Base-by-base conservation (phyloP, 2,888 invertebrate genomes). In the Eucera pruinosa region DNA sequence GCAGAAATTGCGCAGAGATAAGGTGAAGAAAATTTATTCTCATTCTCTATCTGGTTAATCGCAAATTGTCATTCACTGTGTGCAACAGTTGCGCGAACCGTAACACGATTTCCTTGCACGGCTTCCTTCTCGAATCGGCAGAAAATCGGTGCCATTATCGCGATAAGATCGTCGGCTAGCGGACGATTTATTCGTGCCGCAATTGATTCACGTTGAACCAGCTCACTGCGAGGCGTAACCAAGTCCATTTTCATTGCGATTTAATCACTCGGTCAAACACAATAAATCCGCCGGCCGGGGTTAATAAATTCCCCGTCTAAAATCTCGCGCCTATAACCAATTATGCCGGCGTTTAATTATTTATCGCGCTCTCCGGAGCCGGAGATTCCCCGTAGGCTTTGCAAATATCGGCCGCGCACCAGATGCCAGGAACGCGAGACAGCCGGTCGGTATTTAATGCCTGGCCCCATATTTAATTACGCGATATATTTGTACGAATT, bases 311-410 rank as follows among this genome's bases (percentile, higher is more conserved):
- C 43, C 74, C 47, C 67, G 71, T 67, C 65, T 67, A 72, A 78
- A 78, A 67, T 64, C 57, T 62, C 67, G 66, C 67, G 52, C 78
- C 62, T 71, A 62, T 72, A 78, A 78, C 78, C 78, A 78, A 77
- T 78, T 71, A 78, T 52, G 50, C 30, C 58, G 55, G 45, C 52
- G 54, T 72, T 78, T 77, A 78, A 78, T 78, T 78, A 78, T 78
- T 78, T 77, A 78, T 71, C 72, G 58, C 36, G 66, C 66, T 15
- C 25, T 27, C 25, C 58, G 47, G 76, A 55, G 58, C 58, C 47
- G 62, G 78, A 61, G 78, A 78, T 72, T 78, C 78, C 78, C 78
- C 54, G 72, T 78, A 78, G 78, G 62, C 66, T 78, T 78, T 58
- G 71, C 78, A 78, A 78, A 78, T 78, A 78, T 78, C 78, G 69